Evolutionary conservation across 2,888 invertebrate species (phyloP), one percentile per base, ranked within the genome.

Genomic region (Incurvaria masculella): DNA sequence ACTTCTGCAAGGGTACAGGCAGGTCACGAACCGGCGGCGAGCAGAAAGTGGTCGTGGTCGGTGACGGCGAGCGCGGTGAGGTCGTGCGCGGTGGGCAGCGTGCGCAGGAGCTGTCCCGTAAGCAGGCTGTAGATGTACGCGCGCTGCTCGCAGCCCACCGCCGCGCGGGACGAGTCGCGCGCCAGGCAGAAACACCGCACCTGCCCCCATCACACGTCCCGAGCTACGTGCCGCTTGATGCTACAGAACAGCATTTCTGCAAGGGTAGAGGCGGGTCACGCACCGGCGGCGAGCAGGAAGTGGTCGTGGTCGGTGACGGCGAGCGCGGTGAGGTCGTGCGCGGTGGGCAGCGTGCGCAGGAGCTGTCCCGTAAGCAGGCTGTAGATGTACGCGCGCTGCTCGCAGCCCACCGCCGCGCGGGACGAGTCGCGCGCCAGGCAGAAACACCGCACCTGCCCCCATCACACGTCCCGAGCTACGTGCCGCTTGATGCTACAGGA

Each of bases 111-210:
- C 57, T 87, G 84, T 0, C 88, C 91, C 27, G 84, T 88, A 63
- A 91, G 89, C 66, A 94, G 83, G 59, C 93, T 92, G 65, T 91
- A 92, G 43, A 93, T 81, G 59, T 91, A 86, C 21, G 91, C 86
- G 41, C 88, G 82, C 42, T 91, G 89, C 61, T 92, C 91, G 53
- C 91, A 89, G 2, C 91, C 93, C 1, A 90, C 86, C 0, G 91
- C 88, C 38, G 88, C 88, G 41, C 93, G 82, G 51, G 89, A 86
- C 44, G 89, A 89, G 61, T 94, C 94, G 60, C 86, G 86, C 1
- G 89, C 90, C 58, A 91, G 82, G 59, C 86, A 85, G 60, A 91
- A 82, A 53, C 88, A 88, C 62, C 84, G 85, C 47, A 91, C 84
- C 82, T 89, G 63, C n/a, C n/a, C n/a, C n/a, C n/a, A n/a, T n/a